Evolutionary conservation across 2,113 vertebrate genomes (phyloP).

Genomic region (Columbina picui): DNA sequence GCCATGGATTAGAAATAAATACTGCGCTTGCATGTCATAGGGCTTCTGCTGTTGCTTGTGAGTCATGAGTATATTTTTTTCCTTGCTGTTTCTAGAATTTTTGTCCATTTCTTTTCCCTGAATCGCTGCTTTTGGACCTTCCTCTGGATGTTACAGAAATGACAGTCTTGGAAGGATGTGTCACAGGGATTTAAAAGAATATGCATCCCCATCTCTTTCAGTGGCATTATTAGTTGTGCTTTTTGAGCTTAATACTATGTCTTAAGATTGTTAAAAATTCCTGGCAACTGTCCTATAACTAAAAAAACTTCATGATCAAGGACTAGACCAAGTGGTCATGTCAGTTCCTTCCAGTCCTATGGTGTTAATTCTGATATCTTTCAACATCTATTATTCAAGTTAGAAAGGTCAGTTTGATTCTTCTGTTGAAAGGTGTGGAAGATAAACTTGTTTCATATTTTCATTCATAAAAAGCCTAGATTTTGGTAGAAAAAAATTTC

Average conservation of each 20-base stretch:
- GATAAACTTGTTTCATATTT: background rate
- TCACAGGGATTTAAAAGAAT: background rate
- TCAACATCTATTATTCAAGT: background rate
- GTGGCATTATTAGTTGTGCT: background rate
- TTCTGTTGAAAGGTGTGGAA: background rate
- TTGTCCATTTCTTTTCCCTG: background rate
- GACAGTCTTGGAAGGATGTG: background rate
- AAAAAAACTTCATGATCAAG: background rate
- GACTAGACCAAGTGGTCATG: background rate
- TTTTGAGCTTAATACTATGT: background rate
- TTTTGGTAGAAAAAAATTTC: background rate
- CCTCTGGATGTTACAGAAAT: background rate
- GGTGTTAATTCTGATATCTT: background rate
- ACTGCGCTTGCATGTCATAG: background rate
- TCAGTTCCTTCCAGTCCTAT: background rate
- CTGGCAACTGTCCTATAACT: background rate
- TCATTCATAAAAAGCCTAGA: background rate
- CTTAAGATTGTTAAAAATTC: background rate
- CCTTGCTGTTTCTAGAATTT: background rate
- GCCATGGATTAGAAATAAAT: background rate
- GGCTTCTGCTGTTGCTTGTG: background rate
- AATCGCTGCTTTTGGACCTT: background rate
- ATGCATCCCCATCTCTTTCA: background rate
- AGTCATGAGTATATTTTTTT: background rate
- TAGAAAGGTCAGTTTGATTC: background rate